phyloP scores from a whole-genome alignment of 2,888 invertebrate species.

The Troides aeacus region DNA sequence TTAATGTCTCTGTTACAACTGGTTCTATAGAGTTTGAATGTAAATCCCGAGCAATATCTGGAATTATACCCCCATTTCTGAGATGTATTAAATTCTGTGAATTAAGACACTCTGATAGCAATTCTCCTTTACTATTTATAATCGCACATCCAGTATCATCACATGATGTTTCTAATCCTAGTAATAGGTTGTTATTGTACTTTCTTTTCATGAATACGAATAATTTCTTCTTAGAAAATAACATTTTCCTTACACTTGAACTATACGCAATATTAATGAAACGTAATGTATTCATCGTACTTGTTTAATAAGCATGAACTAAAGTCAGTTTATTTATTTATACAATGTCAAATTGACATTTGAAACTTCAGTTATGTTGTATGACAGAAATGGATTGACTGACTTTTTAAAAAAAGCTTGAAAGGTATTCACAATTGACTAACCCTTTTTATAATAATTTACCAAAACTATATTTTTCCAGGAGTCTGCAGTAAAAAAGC shows the following conservation, averaged over 20 bases:
- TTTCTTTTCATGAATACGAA: constrained; percentile 15
- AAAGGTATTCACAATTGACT: too few relatives aligned
- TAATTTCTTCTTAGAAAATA: constrained; percentile 6
- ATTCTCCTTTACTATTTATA: constrained; percentile 84
- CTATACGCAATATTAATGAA: constrained; percentile 12
- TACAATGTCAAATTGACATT: not conserved
- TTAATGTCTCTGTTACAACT: constrained; percentile 85
- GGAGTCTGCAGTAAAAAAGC: too few relatives aligned
- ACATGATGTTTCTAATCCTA: constrained; percentile 99
- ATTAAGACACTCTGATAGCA: constrained; percentile 89
- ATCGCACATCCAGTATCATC: constrained; percentile 98
- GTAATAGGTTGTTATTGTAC: constrained; percentile 55
- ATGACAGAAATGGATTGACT: not conserved
- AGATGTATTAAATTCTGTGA: constrained; percentile 90
- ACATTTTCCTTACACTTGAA: constrained; percentile 3
- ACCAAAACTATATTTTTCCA: too few relatives aligned
- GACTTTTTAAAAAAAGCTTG: not conserved
- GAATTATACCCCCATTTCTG: constrained; percentile 92
- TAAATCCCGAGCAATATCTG: constrained; percentile 90
- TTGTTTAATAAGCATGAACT: constrained; percentile 4
- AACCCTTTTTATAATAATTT: too few relatives aligned
- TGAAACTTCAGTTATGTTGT: not conserved
- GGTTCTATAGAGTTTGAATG: constrained; percentile 88
- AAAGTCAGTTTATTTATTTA: not conserved
- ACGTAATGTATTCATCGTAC: constrained; percentile 11